Evolutionary conservation across 37 sponge, comb jelly and placozoan species (phyloP), one percentile per base, ranked within the genome.

Genomic region (Beroe forskalii): DNA sequence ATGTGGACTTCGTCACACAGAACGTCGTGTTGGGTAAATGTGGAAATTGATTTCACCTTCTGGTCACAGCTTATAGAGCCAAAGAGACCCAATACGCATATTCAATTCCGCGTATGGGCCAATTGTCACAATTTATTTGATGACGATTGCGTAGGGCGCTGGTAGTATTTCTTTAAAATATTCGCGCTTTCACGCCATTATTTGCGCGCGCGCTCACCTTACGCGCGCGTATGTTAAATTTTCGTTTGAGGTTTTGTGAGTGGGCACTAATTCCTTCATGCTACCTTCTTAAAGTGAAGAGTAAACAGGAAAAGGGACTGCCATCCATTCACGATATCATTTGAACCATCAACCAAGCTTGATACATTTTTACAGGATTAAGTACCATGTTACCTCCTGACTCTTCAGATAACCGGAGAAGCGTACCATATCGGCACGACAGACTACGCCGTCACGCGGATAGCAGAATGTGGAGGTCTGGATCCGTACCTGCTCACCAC

Each of bases 401-500:
- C 60, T 9, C 40, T 37, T 43, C 55, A 80, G 86, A 80, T 80
- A 44, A 80, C 86, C 8, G 86, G 86, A 4, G 86, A 80, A 23
- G 40, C 86, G 19, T 80, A 80, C 27, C 86, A 80, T 30, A 80
- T 80, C 35, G 86, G 86, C 28, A 80, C 86, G 30, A 80, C 86
- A 12, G 86, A 80, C 30, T 80, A 80, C 27, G 86, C 86, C 0
- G 86, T 80, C 14, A 80, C 86, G 25, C 12, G 86, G 24, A 80
- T 80, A 40, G 86, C 86, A 25, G 86, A 80, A 27, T 80, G 86
- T 37, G 86, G 86, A 1, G 86, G 86, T 42, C 48, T 80, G 25
- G 86, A 80, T 38, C 25, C 86, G 6, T 80, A 80, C 55, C 86
- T 80, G 40, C 35, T 80, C 38, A 43, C 28, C 14, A 80, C 86